Base-by-base conservation (phyloP, 2,797 vertebrate species). In the Acanthurus lineatus region DNA sequence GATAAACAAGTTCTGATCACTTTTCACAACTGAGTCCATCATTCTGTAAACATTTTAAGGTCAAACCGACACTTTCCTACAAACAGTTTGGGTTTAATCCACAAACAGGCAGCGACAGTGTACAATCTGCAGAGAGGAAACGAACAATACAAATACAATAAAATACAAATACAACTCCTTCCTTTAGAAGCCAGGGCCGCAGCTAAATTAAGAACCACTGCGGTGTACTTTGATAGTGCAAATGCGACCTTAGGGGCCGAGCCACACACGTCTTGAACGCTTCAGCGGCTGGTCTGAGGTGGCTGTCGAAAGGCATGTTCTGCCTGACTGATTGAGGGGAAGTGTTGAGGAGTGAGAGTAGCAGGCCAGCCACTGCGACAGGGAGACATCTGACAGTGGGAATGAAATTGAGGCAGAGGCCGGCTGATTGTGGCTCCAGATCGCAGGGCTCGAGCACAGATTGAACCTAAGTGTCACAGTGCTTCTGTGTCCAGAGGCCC, bases 41-140 rank as follows among this genome's bases (percentile, higher is more conserved):
- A 67, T 28, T 82, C 77, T 91, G 91, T 89, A 93, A 94, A 92
- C 90, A 73, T 72, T 57, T 76, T 86, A 80, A 47, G 57, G 73
- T 85, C n/a, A 80, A 76, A 60, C 71, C 51, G 69, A 73, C 69
- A 68, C 32, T 77, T 68, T 70, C 9, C 61, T 40, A 60, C 60
- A 19, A 69, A 69, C 54, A 62, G 17, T 38, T 64, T 75, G 10
- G 20, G n/a, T 81, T 71, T 28, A 60, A n/a, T 75, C 62, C 28
- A 71, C 45, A 28, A 77, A 67, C 71, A 62, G 79, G 69, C 48
- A 81, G 75, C 4, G 2, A 75, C 72, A 68, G 52, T 53, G 57
- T 67, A 64, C 72, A 67, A 75, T 70, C 52, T 69, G 67, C 70
- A 80, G 52, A 53, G 20, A 67, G 40, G 10, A 77, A 70, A 79